phyloP scores from a whole-genome alignment of 2,113 vertebrate species.

The Dendropsophus ebraccatus region DNA sequence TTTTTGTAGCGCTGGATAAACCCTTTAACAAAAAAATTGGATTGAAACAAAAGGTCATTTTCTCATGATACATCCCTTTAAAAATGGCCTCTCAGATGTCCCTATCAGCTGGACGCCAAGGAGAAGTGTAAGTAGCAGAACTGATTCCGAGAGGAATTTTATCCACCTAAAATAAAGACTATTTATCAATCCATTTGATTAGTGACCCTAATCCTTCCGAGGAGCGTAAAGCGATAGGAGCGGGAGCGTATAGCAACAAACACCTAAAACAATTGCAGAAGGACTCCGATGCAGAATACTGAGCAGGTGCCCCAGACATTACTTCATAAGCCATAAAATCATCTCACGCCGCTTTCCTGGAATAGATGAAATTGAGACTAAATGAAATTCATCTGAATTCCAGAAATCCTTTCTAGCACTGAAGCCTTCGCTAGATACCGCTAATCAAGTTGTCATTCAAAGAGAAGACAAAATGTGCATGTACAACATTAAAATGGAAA shows the following conservation, averaged over 20 bases:
- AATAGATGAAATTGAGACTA: conserved; percentile 43
- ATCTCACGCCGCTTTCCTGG: conserved; percentile 27
- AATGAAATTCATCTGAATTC: conserved; percentile 48
- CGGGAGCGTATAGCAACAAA: neutral
- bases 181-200: conserved; percentile 8
- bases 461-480: conserved; percentile 46
- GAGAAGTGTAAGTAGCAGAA: neutral
- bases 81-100: neutral
- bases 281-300: conserved; percentile 42
- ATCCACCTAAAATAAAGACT: neutral
- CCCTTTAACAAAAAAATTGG: too few relatives aligned
- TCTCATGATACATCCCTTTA: too few relatives aligned
- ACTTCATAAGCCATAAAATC: conserved; percentile 54
- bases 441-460: conserved; percentile 40
- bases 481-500: conserved; percentile 39
- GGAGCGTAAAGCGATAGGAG: neutral
- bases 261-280: conserved; percentile 1
- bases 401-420: conserved; percentile 30
- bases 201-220: conserved; percentile 3
- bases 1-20: too few relatives aligned
- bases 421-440: conserved; percentile 30
- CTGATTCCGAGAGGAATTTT: neutral
- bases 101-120: neutral
- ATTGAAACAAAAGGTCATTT: too few relatives aligned
- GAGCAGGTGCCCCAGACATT: conserved; percentile 43